Conservation (phyloP, 2,888 invertebrate species). For the Tetropium fuscum region DNA sequence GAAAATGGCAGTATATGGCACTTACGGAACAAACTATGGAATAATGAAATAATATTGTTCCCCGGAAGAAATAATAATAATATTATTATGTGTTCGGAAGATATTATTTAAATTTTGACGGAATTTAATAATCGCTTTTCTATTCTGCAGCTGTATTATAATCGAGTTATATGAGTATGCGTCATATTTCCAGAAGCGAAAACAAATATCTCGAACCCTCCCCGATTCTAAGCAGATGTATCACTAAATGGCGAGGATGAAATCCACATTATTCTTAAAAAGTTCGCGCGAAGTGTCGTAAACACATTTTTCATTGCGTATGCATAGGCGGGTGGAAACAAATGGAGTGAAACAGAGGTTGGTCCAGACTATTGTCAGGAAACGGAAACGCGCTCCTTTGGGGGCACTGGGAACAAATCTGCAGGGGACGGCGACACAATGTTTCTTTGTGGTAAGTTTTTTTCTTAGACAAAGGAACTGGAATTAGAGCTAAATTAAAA, state of each 20-base stretch:
- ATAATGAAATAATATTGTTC: too few relatives aligned
- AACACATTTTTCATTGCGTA: constrained; percentile 52
- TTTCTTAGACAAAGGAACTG: constrained; percentile 12
- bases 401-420: constrained; percentile 19
- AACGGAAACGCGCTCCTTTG: constrained; percentile 37
- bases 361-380: constrained; percentile 43
- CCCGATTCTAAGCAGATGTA: too few relatives aligned
- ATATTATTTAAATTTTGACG: too few relatives aligned
- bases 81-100: too few relatives aligned
- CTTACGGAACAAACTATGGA: too few relatives aligned
- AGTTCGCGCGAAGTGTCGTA: constrained; percentile 38
- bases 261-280: constrained; percentile 10
- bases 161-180: too few relatives aligned
- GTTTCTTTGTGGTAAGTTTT: constrained; percentile 20
- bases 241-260: background rate
- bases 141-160: too few relatives aligned
- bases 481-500: constrained; percentile 22
- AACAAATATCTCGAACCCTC: too few relatives aligned
- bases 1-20: too few relatives aligned
- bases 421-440: constrained; percentile 25
- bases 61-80: too few relatives aligned
- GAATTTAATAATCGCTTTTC: too few relatives aligned
- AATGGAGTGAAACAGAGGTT: constrained; percentile 42
- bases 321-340: constrained; percentile 45
- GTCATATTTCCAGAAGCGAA: too few relatives aligned